Evolutionary conservation across 2,113 vertebrate genomes (phyloP).

Genomic region (Oceanites oceanicus): DNA sequence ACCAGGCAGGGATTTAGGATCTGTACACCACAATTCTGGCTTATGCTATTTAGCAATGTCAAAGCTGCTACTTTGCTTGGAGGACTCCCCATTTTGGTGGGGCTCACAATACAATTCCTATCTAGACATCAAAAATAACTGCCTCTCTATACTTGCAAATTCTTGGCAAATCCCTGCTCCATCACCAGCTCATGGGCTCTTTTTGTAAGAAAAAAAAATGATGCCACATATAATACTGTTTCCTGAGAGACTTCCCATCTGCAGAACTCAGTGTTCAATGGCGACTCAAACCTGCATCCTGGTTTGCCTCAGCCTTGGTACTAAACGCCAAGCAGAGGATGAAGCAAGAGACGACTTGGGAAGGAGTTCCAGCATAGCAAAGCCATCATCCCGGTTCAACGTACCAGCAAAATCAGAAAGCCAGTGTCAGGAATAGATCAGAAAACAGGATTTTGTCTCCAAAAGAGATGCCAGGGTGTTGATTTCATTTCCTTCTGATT

Average conservation of each 20-base stretch:
- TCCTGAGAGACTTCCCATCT: neutral
- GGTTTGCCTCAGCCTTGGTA: neutral
- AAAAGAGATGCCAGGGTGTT: neutral
- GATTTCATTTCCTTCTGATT: neutral
- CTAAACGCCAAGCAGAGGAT: neutral
- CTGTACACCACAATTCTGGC: accelerated
- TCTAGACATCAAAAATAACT: neutral
- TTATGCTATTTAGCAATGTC: neutral
- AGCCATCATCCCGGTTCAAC: neutral
- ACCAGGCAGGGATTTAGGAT: accelerated
- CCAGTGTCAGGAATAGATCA: neutral
- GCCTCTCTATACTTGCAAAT: neutral
- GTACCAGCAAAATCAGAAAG: neutral
- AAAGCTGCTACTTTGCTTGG: neutral
- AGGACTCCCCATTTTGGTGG: neutral
- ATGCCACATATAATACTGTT: neutral
- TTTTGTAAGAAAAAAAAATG: neutral
- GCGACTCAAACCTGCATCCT: neutral
- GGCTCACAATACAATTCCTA: accelerated
- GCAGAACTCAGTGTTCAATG: accelerated
- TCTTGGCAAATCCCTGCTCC: neutral
- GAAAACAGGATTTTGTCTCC: neutral
- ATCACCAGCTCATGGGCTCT: accelerated
- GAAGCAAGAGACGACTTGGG: neutral
- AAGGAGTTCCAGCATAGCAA: neutral